A percentile compares a stretch with the other conserved stretches of the same genome.
These are phyloP conservation scores for Pipistrellus pipistrellus DNA, from an alignment of 2,797 vertebrate species.

Conservation along the genomic window DNA sequence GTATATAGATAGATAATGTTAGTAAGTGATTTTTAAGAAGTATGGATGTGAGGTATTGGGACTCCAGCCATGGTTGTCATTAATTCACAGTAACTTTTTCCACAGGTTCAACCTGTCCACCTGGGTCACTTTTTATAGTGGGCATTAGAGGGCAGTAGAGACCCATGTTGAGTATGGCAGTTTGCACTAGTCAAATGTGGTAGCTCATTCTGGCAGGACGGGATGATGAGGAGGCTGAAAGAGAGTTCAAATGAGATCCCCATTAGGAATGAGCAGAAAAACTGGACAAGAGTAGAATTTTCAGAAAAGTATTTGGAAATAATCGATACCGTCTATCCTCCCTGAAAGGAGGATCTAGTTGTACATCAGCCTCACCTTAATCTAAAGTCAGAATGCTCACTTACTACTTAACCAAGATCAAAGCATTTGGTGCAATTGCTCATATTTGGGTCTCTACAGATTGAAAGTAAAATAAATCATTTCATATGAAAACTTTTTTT, in stretches of 20 bases:
- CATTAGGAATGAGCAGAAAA: background rate
- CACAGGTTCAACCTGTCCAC: background rate
- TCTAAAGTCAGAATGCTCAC: background rate
- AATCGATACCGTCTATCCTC: background rate
- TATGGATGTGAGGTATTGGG: background rate
- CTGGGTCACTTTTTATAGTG: background rate
- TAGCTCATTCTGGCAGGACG: background rate
- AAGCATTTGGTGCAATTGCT: background rate
- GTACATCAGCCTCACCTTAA: background rate
- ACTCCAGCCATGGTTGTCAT: background rate
- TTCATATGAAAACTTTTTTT: background rate
- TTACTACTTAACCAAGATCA: background rate
- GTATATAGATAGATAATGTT: too few species aligned
- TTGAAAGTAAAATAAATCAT: background rate
- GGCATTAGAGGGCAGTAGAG: constrained; percentile 34
- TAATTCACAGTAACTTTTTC: background rate
- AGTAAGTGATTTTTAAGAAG: background rate
- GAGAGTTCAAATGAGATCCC: background rate
- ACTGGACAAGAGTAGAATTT: background rate
- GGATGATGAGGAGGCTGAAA: background rate
- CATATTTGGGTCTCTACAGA: background rate
- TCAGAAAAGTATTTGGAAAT: background rate
- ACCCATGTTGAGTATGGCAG: background rate
- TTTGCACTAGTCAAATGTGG: background rate
- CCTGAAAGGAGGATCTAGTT: background rate